phyloP scores from a whole-genome alignment of 2,888 invertebrate genomes.

The Asteroscopus sphinx region DNA sequence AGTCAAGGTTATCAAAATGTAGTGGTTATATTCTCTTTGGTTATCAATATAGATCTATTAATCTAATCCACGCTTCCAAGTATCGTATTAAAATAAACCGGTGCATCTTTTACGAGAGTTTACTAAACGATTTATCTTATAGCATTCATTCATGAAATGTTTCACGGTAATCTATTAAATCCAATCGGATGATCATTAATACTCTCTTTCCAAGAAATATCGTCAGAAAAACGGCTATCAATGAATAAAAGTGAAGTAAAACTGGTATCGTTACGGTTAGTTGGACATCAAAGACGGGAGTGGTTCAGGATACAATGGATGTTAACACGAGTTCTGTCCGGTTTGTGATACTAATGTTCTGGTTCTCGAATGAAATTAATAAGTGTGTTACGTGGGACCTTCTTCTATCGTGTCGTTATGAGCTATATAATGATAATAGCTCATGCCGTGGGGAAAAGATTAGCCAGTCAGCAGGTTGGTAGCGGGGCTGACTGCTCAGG shows the following conservation, averaged over 20 bases:
- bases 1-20: background rate
- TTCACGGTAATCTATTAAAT: conserved; percentile 6
- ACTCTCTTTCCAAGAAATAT: conserved; percentile 14
- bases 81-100: background rate
- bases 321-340: conserved; percentile 16
- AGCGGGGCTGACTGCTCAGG: too few species aligned
- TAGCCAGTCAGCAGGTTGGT: too few species aligned
- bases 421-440: too few species aligned
- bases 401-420: too few species aligned
- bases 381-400: conserved; percentile 3
- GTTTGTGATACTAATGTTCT: conserved; percentile 25
- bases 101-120: background rate
- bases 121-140: background rate
- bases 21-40: too few species aligned
- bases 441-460: too few species aligned
- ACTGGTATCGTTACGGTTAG: conserved; percentile 26
- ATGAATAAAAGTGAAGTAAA: background rate
- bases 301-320: conserved; percentile 21
- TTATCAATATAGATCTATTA: background rate
- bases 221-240: conserved; percentile 1
- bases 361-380: conserved; percentile 3
- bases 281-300: conserved; percentile 20
- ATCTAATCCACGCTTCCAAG: background rate
- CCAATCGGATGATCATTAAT: background rate
- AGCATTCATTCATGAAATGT: conserved; percentile 19